A percentile compares a stretch with the other conserved stretches of the same genome.
Evolutionary conservation across 2,113 vertebrate species (phyloP).

Genomic region (Aptenodytes forsteri): DNA sequence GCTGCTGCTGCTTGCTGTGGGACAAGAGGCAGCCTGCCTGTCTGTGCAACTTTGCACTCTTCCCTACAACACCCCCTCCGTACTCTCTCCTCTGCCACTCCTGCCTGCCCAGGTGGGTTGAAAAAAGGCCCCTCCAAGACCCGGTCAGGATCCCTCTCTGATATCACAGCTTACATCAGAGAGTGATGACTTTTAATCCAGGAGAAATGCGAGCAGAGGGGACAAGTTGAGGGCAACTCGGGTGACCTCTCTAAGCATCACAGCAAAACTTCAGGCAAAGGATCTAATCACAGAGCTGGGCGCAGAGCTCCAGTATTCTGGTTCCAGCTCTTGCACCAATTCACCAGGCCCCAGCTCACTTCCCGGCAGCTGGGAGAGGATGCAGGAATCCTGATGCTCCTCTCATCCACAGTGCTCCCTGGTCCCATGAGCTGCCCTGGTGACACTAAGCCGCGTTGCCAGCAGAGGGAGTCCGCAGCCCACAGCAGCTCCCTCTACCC

Average conservation of each 20-base stretch:
- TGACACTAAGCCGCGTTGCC: not conserved
- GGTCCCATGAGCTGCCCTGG: not conserved
- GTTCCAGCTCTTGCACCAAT: not conserved
- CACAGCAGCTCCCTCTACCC: not conserved
- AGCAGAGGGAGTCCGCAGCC: not conserved
- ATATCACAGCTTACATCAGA: not conserved
- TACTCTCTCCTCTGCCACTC: not conserved
- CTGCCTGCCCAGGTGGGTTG: not conserved
- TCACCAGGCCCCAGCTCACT: not conserved
- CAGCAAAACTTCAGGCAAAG: not conserved
- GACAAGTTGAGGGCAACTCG: not conserved
- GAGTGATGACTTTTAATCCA: not conserved
- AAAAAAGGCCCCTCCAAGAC: not conserved
- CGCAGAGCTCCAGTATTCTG: not conserved
- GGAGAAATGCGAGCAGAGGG: not conserved
- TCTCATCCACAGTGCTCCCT: not conserved
- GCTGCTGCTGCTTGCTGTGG: not conserved
- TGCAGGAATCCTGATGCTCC: not conserved
- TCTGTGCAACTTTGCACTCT: not conserved
- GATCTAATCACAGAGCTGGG: not conserved
- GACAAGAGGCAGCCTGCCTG: not conserved
- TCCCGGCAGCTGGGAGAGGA: not conserved
- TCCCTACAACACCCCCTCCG: rapidly evolving
- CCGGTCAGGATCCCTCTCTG: not conserved
- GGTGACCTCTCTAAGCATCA: not conserved